phyloP scores from a whole-genome alignment of 1,140 invertebrate genomes.

The Archegozetes longisetosus region DNA sequence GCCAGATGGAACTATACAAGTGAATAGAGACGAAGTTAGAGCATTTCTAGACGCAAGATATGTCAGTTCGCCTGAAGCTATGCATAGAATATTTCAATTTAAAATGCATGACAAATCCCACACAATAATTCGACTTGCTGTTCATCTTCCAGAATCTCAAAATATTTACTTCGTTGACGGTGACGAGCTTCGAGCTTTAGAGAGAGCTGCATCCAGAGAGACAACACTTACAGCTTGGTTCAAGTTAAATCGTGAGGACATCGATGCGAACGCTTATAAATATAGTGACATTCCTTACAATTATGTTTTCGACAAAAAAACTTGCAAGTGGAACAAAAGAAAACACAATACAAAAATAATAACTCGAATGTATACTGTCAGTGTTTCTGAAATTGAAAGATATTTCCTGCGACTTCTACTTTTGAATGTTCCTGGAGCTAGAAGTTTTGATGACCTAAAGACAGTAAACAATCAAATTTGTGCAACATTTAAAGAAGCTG shows the following conservation, averaged over 20 bases:
- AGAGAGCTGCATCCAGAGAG: background rate
- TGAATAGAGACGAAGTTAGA: constrained; percentile 20
- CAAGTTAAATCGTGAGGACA: constrained; percentile 18
- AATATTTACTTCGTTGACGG: constrained; percentile 21
- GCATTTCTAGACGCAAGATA: constrained; percentile 18
- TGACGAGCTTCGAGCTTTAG: constrained; percentile 7
- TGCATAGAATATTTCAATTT: constrained; percentile 21
- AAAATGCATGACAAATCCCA: constrained; percentile 29
- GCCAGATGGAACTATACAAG: background rate
- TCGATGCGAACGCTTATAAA: constrained; percentile 9
- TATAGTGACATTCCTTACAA: constrained; percentile 8
- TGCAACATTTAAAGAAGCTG: constrained; percentile 17
- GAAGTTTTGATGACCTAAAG: constrained; percentile 20
- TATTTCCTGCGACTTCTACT: constrained; percentile 22
- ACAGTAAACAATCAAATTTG: constrained; percentile 13
- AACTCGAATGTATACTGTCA: constrained; percentile 20
- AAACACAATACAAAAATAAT: constrained; percentile 14
- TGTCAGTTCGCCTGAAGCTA: constrained; percentile 22
- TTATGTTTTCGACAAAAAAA: background rate
- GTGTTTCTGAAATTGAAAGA: constrained; percentile 16
- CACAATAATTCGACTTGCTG: constrained; percentile 29
- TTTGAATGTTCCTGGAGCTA: constrained; percentile 17
- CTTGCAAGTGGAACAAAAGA: background rate
- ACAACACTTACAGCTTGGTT: constrained; percentile 13
- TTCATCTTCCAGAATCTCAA: constrained; percentile 34